Base-by-base conservation (phyloP, 2,113 vertebrate species). In the Poeciliopsis retropinna region DNA sequence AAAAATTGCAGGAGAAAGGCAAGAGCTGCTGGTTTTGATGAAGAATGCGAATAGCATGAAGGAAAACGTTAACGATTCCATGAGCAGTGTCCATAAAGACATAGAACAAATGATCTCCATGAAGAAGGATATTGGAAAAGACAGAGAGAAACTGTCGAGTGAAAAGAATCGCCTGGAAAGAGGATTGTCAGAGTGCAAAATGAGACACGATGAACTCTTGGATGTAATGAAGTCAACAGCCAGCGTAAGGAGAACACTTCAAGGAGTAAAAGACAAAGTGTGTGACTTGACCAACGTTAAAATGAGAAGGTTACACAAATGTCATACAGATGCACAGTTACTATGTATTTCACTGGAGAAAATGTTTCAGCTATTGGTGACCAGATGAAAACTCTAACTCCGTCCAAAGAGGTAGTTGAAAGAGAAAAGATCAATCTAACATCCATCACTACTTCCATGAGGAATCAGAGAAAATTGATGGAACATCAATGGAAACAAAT, bases 121-220 rank as follows among this genome's bases (percentile, higher is more conserved):
- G 19, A 32, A 86, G 30, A 66, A 39, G 32, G 34, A 73, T 22
- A 28, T 81, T 17, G 73, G 67, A 17, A 28, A 1, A 19, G 67
- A 73, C 5, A 1, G 44, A 51, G 44, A 17, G 19, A 17, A 17
- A 19, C 44, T 51, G 44, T 51, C 44, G 4, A 51, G 1, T 51
- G 44, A 51, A 5, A 17, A 19, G 44, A 5, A 51, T 1, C 12
- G 15, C 44, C 17, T 80, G 2, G 75, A 84, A 14, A 27, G 0
- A 14, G 0, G 72, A 15, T 25, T 0, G 3, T 70, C 39, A 31
- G 19, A 29, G 25, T 2, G 83, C 5, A 69, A 25, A 44, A 57
- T 19, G 0, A 77, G 44, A 0, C 30, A 85, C 25, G 15, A 78
- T 29, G n/a, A 61, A 3, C 19, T 72, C 14, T 19, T 39, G 5